Evolutionary conservation across 2,113 vertebrate genomes (phyloP), one percentile per base, ranked within the genome.

Genomic region (Rhagologus leucostigma): DNA sequence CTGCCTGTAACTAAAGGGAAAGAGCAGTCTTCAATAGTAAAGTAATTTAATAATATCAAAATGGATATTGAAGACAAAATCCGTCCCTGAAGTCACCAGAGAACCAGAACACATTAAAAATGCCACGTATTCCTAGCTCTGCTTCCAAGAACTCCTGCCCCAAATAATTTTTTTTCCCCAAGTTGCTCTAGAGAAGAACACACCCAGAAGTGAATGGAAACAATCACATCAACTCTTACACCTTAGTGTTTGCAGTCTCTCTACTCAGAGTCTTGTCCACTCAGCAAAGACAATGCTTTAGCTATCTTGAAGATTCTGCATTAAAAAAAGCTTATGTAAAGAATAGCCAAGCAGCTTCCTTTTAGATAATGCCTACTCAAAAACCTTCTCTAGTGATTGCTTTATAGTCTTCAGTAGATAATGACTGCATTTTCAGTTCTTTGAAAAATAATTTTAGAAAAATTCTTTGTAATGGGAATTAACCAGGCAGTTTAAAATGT

Each of bases 401-500:
- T 63, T 68, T 93, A 85, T 41, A 70, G 55, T 49, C 23, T 83
- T 42, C 69, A 67, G 50, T 53, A 88, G 74, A 62, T 74, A 76
- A 70, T 65, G 64, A 76, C 4, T 78, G 9, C 12, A 63, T 29
- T 93, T 93, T 94, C 64, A 9, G 22, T 83, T 15, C 39, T 64
- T 39, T 17, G 33, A 94, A 84, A 85, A 96, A 82, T 44, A 21
- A 77, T 87, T 92, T 84, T 53, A 86, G 55, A 90, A 3, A 62
- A 32, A 84, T 80, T 90, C 6, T 70, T 46, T 7, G 44, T 56
- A 85, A 80, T 70, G 6, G 42, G 5, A 41, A 95, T 56, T 84
- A 32, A 90, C 84, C 30, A 89, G 24, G 57, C 12, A 81, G 27
- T 83, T 95, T 84, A 94, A 92, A 96, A 49, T 26, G 10, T 46